Conservation (phyloP, 2,888 invertebrate species). For the Apamea crenata region DNA sequence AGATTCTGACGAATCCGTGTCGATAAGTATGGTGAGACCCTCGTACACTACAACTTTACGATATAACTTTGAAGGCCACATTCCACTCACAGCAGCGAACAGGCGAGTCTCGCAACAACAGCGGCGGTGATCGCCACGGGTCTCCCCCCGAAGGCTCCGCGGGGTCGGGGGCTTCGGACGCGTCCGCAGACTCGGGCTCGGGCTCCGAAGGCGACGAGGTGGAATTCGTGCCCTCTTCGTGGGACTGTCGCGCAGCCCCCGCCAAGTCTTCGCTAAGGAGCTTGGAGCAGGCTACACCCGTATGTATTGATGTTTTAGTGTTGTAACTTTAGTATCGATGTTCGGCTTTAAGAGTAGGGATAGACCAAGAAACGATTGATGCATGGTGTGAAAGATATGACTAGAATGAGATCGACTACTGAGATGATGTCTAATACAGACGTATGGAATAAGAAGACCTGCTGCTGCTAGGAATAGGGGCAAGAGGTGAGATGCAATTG, state of each 20-base stretch:
- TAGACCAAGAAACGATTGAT: background rate
- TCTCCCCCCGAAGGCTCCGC: slow-evolving; percentile 55
- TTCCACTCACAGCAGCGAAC: slow-evolving; percentile 74
- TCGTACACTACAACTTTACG: background rate
- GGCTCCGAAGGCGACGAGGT: slow-evolving; percentile 92
- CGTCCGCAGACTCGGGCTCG: slow-evolving; percentile 77
- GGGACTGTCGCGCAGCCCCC: slow-evolving; percentile 95
- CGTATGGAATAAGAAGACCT: background rate
- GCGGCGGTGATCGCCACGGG: slow-evolving; percentile 64
- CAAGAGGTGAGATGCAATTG: too few species aligned
- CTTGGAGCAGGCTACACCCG: slow-evolving; percentile 80
- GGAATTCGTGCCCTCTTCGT: slow-evolving; percentile 95
- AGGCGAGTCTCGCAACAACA: slow-evolving; percentile 69
- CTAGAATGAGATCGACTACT: background rate
- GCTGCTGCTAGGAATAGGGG: too few species aligned
- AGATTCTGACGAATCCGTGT: background rate
- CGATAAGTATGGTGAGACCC: slow-evolving; percentile 10
- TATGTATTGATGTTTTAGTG: slow-evolving; percentile 62
- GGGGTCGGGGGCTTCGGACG: slow-evolving; percentile 75
- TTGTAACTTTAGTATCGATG: background rate
- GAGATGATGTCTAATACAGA: background rate
- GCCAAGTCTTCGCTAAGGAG: slow-evolving; percentile 92
- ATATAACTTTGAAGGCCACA: slow-evolving; percentile 9
- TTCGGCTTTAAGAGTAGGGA: background rate
- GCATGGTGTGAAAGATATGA: background rate